Conservation (phyloP, 2,888 invertebrate genomes). For the Pegoplata infirma region DNA sequence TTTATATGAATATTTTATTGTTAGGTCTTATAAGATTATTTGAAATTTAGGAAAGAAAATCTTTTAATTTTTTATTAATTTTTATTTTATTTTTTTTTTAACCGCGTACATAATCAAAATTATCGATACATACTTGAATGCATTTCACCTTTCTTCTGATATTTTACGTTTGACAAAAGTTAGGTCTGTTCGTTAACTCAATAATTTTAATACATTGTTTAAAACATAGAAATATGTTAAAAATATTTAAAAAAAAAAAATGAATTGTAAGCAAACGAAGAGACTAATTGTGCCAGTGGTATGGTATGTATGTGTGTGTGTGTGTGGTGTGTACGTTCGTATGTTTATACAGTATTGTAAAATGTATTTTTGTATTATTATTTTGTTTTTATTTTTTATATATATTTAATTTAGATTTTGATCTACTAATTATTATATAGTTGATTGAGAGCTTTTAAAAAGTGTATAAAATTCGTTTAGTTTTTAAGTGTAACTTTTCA, state of each 20-base stretch:
- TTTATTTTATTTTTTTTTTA: neutral
- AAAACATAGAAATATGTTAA: too few species aligned
- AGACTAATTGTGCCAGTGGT: neutral
- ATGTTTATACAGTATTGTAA: constrained; percentile 11
- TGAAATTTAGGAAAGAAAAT: neutral
- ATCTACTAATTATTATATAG: constrained; percentile 43
- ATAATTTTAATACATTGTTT: too few species aligned
- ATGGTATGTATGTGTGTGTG: neutral
- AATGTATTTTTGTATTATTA: constrained; percentile 12
- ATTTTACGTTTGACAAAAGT: neutral
- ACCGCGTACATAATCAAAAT: neutral
- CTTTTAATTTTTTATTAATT: neutral
- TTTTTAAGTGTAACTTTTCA: constrained; percentile 17
- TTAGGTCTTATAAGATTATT: too few species aligned
- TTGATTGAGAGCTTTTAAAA: constrained; percentile 56
- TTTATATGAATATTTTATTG: neutral
- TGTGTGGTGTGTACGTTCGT: neutral
- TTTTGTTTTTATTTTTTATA: constrained; percentile 14
- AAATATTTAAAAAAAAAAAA: neutral
- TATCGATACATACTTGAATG: neutral
- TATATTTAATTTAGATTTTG: constrained; percentile 43
- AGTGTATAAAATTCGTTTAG: constrained; percentile 62
- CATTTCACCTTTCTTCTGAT: neutral
- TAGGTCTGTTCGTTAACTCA: neutral
- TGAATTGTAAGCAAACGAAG: neutral